phyloP scores from a whole-genome alignment of 2,888 invertebrate species.

The Poecilus cupreus region DNA sequence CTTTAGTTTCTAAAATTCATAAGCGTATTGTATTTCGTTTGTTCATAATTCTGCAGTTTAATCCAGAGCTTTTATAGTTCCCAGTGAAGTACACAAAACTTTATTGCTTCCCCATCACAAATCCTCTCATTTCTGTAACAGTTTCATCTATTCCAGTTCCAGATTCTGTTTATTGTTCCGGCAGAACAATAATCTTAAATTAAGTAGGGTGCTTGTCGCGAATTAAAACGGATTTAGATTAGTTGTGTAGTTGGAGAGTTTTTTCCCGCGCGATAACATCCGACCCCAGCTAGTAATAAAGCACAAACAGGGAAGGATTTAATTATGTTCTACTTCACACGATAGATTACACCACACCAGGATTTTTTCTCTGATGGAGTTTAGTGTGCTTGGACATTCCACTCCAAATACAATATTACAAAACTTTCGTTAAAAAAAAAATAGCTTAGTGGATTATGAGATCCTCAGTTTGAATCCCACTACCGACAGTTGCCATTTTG shows the following conservation, averaged over 20 bases:
- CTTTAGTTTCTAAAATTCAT: no score
- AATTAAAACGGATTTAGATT: slow-evolving; percentile 55
- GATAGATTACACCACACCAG: neutral
- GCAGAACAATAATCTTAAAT: slow-evolving; percentile 39
- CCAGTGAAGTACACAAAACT: no score
- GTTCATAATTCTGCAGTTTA: no score
- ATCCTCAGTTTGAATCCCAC: no score
- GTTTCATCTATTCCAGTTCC: neutral
- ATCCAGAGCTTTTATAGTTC: no score
- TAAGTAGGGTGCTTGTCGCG: slow-evolving; percentile 30
- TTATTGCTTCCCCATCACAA: no score
- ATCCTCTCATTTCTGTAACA: neutral
- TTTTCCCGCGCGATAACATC: slow-evolving; percentile 37
- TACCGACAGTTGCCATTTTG: no score
- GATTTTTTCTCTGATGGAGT: neutral
- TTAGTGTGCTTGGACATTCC: no score
- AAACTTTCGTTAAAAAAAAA: no score
- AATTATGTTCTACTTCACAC: slow-evolving; percentile 24
- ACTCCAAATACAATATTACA: no score
- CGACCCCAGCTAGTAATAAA: slow-evolving; percentile 19
- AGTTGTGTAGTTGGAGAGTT: slow-evolving; percentile 40
- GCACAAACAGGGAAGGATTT: slow-evolving; percentile 32
- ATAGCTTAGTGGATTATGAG: no score
- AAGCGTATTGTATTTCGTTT: no score
- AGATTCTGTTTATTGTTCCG: slow-evolving; percentile 16